Evolutionary conservation across 1,140 invertebrate species (phyloP), one percentile per base, ranked within the genome.

Genomic region (Bombus superbus): DNA sequence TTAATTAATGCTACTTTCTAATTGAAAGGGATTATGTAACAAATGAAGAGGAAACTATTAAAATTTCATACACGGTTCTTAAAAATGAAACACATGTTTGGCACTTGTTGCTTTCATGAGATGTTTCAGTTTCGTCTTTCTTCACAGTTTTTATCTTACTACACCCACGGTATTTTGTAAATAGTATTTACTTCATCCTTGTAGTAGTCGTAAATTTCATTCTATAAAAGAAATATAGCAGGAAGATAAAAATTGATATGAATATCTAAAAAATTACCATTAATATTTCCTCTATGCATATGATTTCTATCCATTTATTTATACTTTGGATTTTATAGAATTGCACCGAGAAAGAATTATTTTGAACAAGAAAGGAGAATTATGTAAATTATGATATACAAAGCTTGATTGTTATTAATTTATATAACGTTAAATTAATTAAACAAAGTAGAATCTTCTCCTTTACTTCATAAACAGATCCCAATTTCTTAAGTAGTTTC

Each of bases 61-160:
- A 64, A 83, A 75, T 53, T 44, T 15, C 11, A 32, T 32, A 42
- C 18, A 4, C 28, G 18, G 4, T 6, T 53, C 3, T 35, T 8
- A 25, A n/a, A 40, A 40, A 40, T 47, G 9, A 35, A 53, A 6
- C 35, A n/a, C 44, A 53, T 84, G 42, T 84, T 84, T 71, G 71
- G 57, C 75, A 84, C 82, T 84, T 84, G 82, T 79, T 84, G 75
- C 82, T 79, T 44, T n/a, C 68, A 35, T 40, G 66, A 18, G n/a
- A 42, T 13, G 47, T 47, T 72, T 79, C 40, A 40, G 59, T 72
- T 84, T 28, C n/a, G n/a, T 66, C 6, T 44, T 32, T 79, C 1
- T 47, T 53, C 18, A 8, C 47, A 8, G 5, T 53, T 53, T 22
- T 8, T 53, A 53, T 53, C 18, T 53, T 53, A 53, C 47, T 53